Conservation (phyloP, 2,113 vertebrate genomes). For the Larimichthys crocea region DNA sequence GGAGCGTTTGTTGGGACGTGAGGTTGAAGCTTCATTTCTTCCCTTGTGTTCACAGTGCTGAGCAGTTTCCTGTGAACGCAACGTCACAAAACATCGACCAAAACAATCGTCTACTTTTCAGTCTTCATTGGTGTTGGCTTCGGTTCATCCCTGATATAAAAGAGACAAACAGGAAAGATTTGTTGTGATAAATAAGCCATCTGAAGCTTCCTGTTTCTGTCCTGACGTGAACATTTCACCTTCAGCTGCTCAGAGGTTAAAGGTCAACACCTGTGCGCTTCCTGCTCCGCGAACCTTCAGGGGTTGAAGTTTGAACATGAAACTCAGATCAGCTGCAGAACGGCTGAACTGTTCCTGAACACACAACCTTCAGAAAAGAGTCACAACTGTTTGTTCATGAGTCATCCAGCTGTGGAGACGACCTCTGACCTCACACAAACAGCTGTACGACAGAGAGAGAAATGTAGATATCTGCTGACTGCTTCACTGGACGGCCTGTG, state of each 20-base stretch:
- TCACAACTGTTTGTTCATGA: neutral
- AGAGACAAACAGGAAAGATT: neutral
- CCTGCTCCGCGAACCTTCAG: neutral
- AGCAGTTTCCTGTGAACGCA: neutral
- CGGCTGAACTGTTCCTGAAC: neutral
- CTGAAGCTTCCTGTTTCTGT: neutral
- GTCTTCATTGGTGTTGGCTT: neutral
- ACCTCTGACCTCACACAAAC: constrained; percentile 19
- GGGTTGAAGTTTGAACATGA: constrained; percentile 3
- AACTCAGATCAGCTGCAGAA: neutral
- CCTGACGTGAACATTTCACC: neutral
- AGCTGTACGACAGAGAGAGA: neutral
- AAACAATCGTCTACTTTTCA: neutral
- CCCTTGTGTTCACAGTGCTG: no score
- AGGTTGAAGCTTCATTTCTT: no score
- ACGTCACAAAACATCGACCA: neutral
- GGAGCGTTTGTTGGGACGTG: no score
- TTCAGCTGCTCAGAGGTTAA: constrained; percentile 22
- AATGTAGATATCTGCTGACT: neutral
- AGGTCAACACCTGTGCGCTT: constrained; percentile 22
- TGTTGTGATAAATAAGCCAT: neutral
- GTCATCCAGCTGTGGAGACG: constrained; percentile 2
- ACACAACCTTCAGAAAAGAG: neutral
- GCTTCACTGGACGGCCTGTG: no score
- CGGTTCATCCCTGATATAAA: neutral